Evolutionary conservation across 2,888 invertebrate species (phyloP).

Genomic region (Thyatira batis): DNA sequence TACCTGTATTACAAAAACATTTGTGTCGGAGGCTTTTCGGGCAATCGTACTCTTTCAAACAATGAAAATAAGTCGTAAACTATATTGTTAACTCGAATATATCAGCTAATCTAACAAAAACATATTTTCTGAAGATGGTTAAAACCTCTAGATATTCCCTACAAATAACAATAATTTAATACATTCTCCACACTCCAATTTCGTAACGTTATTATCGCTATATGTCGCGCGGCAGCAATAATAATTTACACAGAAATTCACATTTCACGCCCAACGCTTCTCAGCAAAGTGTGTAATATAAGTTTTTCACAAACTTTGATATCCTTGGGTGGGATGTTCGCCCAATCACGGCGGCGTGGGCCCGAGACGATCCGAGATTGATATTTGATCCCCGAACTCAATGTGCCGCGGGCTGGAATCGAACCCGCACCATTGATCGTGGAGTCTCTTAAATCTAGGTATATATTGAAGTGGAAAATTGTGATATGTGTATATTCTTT

Average conservation of each 20-base stretch:
- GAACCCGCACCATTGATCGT: background rate
- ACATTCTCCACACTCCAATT: background rate
- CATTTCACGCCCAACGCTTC: constrained; percentile 26
- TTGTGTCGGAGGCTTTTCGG: no score
- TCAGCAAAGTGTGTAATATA: constrained; percentile 28
- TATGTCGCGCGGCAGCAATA: background rate
- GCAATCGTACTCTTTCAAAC: no score
- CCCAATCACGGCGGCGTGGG: constrained; percentile 48
- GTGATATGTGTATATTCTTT: no score
- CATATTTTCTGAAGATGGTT: no score
- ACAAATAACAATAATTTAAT: no score
- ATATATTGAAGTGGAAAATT: background rate
- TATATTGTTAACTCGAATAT: no score
- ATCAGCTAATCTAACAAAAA: no score
- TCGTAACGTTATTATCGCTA: background rate
- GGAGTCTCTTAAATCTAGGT: background rate
- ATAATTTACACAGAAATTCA: constrained; percentile 33
- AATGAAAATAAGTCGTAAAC: no score
- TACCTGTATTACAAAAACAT: no score
- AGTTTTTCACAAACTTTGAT: constrained; percentile 41
- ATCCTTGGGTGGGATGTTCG: constrained; percentile 34
- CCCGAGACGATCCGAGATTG: constrained; percentile 63
- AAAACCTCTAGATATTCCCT: no score
- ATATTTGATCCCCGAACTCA: constrained; percentile 73
- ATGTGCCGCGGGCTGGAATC: constrained; percentile 8